A percentile compares a stretch with the other conserved stretches of the same genome.
phyloP scores from a whole-genome alignment of 2,888 invertebrate genomes.

The Eupeodes luniger region DNA sequence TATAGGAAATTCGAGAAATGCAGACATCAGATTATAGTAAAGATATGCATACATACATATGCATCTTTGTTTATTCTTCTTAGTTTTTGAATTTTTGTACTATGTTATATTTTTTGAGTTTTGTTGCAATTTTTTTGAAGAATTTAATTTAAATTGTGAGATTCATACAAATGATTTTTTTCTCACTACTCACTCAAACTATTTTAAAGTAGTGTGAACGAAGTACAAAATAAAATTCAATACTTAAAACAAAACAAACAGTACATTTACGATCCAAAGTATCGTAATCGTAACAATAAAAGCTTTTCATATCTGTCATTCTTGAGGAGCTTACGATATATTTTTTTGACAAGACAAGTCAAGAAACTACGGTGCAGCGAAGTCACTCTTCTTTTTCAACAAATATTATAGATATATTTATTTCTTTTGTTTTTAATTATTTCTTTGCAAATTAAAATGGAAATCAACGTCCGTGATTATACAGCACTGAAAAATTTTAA shows the following conservation, averaged over 20 bases:
- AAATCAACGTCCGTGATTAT: slow-evolving; percentile 80
- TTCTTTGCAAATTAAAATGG: slow-evolving; percentile 64
- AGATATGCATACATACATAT: too few relatives aligned
- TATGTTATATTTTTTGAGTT: too few relatives aligned
- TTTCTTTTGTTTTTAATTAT: slow-evolving; percentile 62
- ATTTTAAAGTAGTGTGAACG: too few relatives aligned
- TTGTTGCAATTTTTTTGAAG: too few relatives aligned
- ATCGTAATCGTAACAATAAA: not conserved
- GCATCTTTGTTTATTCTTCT: too few relatives aligned
- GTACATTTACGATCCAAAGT: slow-evolving; percentile 4
- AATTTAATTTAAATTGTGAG: too few relatives aligned
- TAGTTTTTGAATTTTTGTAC: too few relatives aligned
- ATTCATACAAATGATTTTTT: too few relatives aligned
- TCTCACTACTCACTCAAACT: too few relatives aligned
- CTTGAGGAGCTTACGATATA: slow-evolving; percentile 20
- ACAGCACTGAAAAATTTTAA: slow-evolving; percentile 81
- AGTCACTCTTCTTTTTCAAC: slow-evolving; percentile 8
- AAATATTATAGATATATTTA: slow-evolving; percentile 53
- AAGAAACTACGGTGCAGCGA: not conserved
- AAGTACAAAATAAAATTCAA: too few relatives aligned
- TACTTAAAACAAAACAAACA: slow-evolving; percentile 36
- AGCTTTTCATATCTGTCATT: slow-evolving; percentile 15
- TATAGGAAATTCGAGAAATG: too few relatives aligned
- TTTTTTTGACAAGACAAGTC: not conserved
- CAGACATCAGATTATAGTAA: too few relatives aligned